Conservation (phyloP, 2,888 invertebrate genomes). For the Drosophila stalkeri region DNA sequence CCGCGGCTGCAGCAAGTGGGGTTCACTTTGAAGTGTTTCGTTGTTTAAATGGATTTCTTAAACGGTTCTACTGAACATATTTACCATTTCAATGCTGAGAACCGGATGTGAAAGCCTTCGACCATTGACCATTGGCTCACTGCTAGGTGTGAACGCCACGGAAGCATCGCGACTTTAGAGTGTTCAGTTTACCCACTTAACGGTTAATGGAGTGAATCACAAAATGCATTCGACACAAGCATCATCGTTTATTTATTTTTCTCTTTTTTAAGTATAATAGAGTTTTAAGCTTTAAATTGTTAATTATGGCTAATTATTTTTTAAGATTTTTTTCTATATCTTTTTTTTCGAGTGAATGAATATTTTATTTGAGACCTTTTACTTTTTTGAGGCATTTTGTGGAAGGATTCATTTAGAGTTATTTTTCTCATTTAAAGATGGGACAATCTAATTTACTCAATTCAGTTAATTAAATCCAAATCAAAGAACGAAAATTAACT, state of each 20-base stretch:
- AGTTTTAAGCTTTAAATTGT: constrained; percentile 1
- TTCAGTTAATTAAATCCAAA: neutral
- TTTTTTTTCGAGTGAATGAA: neutral
- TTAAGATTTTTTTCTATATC: neutral
- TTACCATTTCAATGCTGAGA: constrained; percentile 66
- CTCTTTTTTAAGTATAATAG: neutral
- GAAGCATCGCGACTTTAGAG: constrained; percentile 36
- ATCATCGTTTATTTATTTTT: neutral
- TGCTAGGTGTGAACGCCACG: constrained; percentile 44
- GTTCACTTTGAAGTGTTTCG: constrained; percentile 75
- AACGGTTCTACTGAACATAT: constrained; percentile 76
- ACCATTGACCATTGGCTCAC: constrained; percentile 23
- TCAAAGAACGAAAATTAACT: neutral
- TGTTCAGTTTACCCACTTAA: constrained; percentile 22
- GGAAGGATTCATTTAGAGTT: neutral
- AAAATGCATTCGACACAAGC: constrained; percentile 5
- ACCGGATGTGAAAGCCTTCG: constrained; percentile 74
- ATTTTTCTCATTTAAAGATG: too few relatives aligned
- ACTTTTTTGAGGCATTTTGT: neutral
- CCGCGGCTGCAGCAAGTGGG: constrained; percentile 39
- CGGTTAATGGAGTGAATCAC: constrained; percentile 27
- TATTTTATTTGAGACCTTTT: too few relatives aligned
- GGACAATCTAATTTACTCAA: neutral
- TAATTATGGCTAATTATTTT: constrained; percentile 8
- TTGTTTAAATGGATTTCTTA: constrained; percentile 80